These are phyloP conservation scores for Zophobas morio DNA, from an alignment of 1,140 invertebrate genomes.

Conservation along the genomic window DNA sequence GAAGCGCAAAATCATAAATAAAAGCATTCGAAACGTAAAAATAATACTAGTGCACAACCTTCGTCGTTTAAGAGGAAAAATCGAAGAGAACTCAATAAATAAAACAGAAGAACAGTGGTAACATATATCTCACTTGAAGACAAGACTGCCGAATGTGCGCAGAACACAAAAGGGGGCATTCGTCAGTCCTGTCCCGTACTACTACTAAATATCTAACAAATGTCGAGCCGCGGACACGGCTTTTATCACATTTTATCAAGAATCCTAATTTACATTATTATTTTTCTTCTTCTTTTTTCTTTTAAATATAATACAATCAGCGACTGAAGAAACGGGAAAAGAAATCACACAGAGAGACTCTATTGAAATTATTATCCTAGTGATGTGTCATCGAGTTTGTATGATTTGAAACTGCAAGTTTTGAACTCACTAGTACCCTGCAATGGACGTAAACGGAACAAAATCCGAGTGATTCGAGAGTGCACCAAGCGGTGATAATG, in stretches of 20 bases:
- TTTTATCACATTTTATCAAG: constrained; percentile 62
- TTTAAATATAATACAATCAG: constrained; percentile 33
- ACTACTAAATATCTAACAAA: constrained; percentile 51
- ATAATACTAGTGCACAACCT: constrained; percentile 61
- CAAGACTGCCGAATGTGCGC: constrained; percentile 13
- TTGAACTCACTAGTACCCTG: constrained; percentile 65
- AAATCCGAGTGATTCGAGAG: constrained; percentile 19
- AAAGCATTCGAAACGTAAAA: constrained; percentile 47
- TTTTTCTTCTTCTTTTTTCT: constrained; percentile 42
- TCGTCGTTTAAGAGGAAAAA: constrained; percentile 48
- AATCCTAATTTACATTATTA: constrained; percentile 53
- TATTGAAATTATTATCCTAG: constrained; percentile 58
- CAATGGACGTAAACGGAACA: constrained; percentile 51
- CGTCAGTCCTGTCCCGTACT: constrained; percentile 39
- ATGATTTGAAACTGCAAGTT: constrained; percentile 61
- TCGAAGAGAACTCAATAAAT: constrained; percentile 54
- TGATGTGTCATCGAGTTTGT: constrained; percentile 65
- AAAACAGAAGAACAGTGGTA: constrained; percentile 61
- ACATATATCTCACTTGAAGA: constrained; percentile 60
- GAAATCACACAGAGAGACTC: constrained; percentile 23
- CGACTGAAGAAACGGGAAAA: constrained; percentile 2
- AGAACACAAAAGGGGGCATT: constrained; percentile 21
- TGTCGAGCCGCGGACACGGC: constrained; percentile 48
- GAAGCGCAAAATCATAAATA: constrained; percentile 58
- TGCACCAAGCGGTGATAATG: constrained; percentile 38